Conservation (phyloP, 2,113 vertebrate genomes). For the Indicator indicator region DNA sequence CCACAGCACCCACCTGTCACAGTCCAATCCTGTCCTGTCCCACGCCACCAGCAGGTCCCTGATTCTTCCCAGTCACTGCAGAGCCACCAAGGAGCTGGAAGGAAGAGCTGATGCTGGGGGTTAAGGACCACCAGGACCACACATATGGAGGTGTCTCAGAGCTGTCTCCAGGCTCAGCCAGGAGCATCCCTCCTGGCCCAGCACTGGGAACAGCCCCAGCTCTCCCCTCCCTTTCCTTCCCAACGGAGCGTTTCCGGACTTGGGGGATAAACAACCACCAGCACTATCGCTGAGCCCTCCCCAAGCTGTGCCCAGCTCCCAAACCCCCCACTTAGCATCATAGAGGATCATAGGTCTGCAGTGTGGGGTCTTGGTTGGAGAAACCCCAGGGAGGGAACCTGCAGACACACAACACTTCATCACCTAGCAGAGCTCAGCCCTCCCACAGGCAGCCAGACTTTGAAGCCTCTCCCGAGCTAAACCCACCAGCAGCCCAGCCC, state of each 20-base stretch:
- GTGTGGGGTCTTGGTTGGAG: fast-evolving
- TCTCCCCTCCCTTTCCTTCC: conserved; percentile 56
- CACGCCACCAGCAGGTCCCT: background rate
- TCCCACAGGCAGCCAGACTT: fast-evolving
- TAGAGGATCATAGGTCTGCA: fast-evolving
- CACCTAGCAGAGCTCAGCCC: fast-evolving
- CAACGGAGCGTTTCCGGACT: background rate
- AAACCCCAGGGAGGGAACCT: fast-evolving
- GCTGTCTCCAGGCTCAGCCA: fast-evolving
- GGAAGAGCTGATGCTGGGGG: fast-evolving
- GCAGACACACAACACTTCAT: background rate
- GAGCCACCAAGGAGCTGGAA: background rate
- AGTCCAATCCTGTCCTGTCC: fast-evolving
- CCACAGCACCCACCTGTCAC: background rate
- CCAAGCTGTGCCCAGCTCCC: fast-evolving
- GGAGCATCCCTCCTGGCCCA: background rate
- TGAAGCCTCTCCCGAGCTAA: fast-evolving
- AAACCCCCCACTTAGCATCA: fast-evolving
- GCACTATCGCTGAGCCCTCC: fast-evolving
- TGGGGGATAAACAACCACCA: conserved; percentile 18
- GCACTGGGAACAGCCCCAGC: background rate
- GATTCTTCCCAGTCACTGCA: background rate
- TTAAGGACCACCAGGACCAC: background rate
- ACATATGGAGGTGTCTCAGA: fast-evolving
- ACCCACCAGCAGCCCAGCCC: background rate